Conservation (phyloP, 2,888 invertebrate species). For the Sussaba pulchella region DNA sequence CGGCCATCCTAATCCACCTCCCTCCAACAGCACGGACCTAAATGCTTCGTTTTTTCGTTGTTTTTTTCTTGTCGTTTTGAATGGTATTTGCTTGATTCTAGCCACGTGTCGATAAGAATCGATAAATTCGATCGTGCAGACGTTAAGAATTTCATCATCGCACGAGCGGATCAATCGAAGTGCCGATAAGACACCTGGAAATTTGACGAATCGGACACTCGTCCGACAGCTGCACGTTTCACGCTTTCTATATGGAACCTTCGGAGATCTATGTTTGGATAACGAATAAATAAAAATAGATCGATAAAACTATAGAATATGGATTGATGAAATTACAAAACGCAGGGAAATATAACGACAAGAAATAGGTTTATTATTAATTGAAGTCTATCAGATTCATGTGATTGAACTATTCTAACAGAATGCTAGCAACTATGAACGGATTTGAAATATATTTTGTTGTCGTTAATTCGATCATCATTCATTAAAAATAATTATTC, state of each 20-base stretch:
- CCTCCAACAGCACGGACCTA: too few species aligned
- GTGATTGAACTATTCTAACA: too few species aligned
- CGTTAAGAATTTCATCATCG: neutral
- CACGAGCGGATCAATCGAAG: neutral
- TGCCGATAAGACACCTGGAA: neutral
- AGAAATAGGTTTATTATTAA: too few species aligned
- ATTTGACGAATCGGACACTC: neutral
- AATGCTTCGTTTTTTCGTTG: neutral
- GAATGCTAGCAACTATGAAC: too few species aligned
- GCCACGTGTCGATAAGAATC: constrained; percentile 32
- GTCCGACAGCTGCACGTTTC: neutral
- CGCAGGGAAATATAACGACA: too few species aligned
- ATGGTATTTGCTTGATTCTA: constrained; percentile 3
- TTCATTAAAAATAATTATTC: too few species aligned
- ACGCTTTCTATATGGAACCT: neutral
- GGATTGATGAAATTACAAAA: too few species aligned
- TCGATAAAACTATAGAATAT: too few species aligned
- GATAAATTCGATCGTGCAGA: neutral
- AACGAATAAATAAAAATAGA: too few species aligned
- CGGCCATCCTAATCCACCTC: neutral
- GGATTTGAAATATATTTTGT: too few species aligned
- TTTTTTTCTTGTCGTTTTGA: neutral
- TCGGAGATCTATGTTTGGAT: neutral
- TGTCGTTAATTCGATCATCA: too few species aligned
- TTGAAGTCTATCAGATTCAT: too few species aligned